Conservation (phyloP, 2,888 invertebrate species). For the Nephrotoma appendiculata region DNA sequence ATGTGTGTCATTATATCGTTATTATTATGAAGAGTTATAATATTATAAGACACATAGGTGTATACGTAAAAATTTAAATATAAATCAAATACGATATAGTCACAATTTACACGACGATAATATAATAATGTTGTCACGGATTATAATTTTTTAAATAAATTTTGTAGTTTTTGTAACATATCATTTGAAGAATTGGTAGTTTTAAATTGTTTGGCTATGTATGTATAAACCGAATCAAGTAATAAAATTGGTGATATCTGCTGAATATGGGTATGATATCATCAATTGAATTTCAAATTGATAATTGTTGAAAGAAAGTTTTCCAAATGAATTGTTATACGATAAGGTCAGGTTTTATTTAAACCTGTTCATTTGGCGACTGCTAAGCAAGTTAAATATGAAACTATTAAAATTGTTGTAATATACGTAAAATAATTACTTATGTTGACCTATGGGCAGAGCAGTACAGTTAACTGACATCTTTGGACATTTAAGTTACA, state of each 20-base stretch:
- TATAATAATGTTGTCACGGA: conserved; percentile 4
- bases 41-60: background rate
- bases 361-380: background rate
- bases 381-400: too few species aligned
- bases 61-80: background rate
- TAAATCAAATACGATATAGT: background rate
- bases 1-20: background rate
- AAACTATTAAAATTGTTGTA: too few species aligned
- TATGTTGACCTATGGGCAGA: too few species aligned
- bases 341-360: background rate
- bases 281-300: background rate
- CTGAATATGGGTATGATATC: background rate
- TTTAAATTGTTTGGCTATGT: background rate
- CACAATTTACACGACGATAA: background rate
- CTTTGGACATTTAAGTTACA: too few species aligned
- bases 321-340: background rate
- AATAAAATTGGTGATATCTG: background rate
- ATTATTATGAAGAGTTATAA: background rate
- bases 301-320: background rate
- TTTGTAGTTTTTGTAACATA: background rate
- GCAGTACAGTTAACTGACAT: too few species aligned
- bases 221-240: background rate
- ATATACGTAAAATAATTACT: too few species aligned
- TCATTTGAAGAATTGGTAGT: background rate
- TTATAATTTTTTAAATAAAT: background rate